Evolutionary conservation across 2,888 invertebrate genomes (phyloP).

Genomic region (Drosophila nr. perissopoda): DNA sequence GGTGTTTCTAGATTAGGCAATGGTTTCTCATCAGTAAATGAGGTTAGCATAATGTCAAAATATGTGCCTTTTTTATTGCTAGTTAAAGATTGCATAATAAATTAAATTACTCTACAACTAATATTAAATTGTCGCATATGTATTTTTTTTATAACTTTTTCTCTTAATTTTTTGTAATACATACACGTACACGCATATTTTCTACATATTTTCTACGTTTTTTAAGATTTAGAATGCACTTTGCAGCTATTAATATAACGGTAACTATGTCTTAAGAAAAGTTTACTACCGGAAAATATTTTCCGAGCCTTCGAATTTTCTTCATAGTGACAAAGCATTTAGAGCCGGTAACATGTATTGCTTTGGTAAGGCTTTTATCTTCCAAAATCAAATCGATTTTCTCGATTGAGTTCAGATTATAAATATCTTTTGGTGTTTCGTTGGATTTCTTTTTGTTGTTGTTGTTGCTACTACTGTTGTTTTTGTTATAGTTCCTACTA

Average conservation of each 20-base stretch:
- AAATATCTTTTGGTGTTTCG: conserved; percentile 82
- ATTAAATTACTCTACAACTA: conserved; percentile 76
- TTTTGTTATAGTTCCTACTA: conserved; percentile 50
- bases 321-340: conserved; percentile 85
- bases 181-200: conserved; percentile 76
- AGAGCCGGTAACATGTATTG: conserved; percentile 83
- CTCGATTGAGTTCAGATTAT: conserved; percentile 83
- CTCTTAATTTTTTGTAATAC: conserved; percentile 45
- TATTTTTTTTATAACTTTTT: conserved; percentile 58
- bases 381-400: conserved; percentile 84
- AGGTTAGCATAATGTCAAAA: conserved; percentile 56
- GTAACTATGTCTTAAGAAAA: conserved; percentile 74
- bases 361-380: conserved; percentile 84
- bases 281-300: conserved; percentile 88
- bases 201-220: conserved; percentile 69
- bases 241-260: conserved; percentile 54
- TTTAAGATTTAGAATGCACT: conserved; percentile 77
- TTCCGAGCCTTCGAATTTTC: conserved; percentile 88
- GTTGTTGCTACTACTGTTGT: conserved; percentile 32
- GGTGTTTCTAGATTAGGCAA: conserved; percentile 59
- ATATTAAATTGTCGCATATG: conserved; percentile 65
- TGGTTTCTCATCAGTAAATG: conserved; percentile 45
- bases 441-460: conserved; percentile 67
- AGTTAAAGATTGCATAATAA: conserved; percentile 66
- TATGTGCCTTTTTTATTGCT: conserved; percentile 62